Evolutionary conservation across 2,113 vertebrate genomes (phyloP), one percentile per base, ranked within the genome.

Genomic region (Chloropsis hardwickii): DNA sequence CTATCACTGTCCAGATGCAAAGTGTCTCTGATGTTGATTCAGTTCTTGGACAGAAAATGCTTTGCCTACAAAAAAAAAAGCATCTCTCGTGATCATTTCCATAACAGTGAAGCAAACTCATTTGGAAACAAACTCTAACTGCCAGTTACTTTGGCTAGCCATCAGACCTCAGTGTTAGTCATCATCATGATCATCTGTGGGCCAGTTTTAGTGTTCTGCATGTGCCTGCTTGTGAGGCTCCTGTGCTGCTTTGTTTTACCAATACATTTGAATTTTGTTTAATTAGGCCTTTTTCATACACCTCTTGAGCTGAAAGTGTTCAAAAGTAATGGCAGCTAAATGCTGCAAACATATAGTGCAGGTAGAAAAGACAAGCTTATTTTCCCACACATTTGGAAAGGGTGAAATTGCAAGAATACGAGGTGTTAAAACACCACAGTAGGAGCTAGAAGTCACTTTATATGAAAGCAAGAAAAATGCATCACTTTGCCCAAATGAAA

Each of bases 11-110:
- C 89, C 84, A 94, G 81, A 89, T 96, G 87, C 54, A 84, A 89
- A 84, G 45, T 60, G 23, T 91, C 91, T 95, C 74, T 94, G 66
- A 70, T 77, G 60, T 62, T 94, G 79, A 81, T 94, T 80, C 81
- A 80, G 42, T 57, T 95, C 73, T 88, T 81, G 78, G 81, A 82
- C 71, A 94, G 40, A 92, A 82, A 82, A 81, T 47, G 66, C 12
- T 35, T 14, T 86, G 47, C 8, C 50, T 79, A n/a, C 7, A 45
- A 65, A 79, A 78, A 79, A 78, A 62, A 61, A 66, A 4, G 33
- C 44, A 56, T 88, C 64, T 91, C 62, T 92, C 2, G 2, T 95
- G 56, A 84, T 90, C 40, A 79, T 77, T 95, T 92, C 73, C 62
- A 65, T 92, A 71, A 69, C 39, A 90, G 39, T 73, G 69, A 81